Base-by-base conservation (phyloP, 2,113 vertebrate genomes). In the Muscicapa adusta region DNA sequence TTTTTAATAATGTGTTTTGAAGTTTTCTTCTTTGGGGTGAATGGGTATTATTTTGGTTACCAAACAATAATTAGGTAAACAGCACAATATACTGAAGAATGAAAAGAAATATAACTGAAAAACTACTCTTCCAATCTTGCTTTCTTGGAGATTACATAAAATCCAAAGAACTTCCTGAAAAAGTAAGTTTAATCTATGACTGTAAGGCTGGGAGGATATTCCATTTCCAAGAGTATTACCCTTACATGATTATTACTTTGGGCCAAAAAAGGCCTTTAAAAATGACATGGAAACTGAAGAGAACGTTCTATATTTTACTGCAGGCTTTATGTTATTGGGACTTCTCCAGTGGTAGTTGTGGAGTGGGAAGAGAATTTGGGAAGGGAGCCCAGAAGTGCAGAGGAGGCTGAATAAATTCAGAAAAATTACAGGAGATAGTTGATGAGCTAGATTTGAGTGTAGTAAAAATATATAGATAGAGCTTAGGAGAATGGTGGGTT, bases 331-430 rank as follows among this genome's bases (percentile, higher is more conserved):
- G 48, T 48, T 83, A 92, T 91, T 88, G 82, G 82, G 88, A 88
- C 36, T 83, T 88, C 40, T 95, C 93, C 85, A 95, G 34, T 3
- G 1, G 43, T 91, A 89, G 71, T 93, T 95, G 74, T 89, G 45
- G 74, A 85, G 85, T 93, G 67, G 58, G 91, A 93, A 91, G 91
- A 88, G 57, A 71, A 51, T 88, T 88, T 93, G 79, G 85, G 87
- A 92, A 91, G 22, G 28, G 31, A 94, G 85, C 85, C 94, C 92
- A 93, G 89, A 96, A 96, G 10, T 75, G 57, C 76, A 93, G 86
- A 43, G 91, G 88, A 96, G 84, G 84, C 3, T 92, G 62, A 53
- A 91, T 93, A 95, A 94, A 95, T 36, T 83, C 25, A 34, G 78
- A 79, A 91, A 88, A 88, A 91, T 76, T 79, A 71, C 63, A 91